phyloP scores from a whole-genome alignment of 1,140 invertebrate species.

The Drosophila obscura region DNA sequence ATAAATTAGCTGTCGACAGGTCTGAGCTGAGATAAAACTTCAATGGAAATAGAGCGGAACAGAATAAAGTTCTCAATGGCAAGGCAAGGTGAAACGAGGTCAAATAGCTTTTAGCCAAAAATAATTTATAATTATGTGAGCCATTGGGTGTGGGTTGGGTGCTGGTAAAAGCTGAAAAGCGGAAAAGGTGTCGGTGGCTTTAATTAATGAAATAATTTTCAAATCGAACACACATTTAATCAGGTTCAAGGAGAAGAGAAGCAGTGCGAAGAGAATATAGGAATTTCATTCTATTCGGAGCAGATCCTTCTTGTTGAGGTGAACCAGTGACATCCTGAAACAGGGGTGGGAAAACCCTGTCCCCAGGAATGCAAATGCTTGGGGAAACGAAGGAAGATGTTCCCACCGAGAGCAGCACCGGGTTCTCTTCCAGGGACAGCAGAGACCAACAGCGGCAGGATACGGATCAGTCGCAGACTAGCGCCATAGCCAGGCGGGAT shows the following conservation, averaged over 20 bases:
- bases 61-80: conserved; percentile 24
- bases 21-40: conserved; percentile 20
- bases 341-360: conserved; percentile 4
- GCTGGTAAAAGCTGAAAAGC: not conserved
- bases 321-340: conserved; percentile 34
- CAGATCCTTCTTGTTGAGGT: conserved; percentile 2
- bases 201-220: conserved; percentile 78
- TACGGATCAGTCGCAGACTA: too few relatives aligned
- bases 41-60: conserved; percentile 3
- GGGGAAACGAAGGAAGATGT: conserved; percentile 5
- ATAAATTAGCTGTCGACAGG: conserved; percentile 31
- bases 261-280: not conserved
- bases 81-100: conserved; percentile 9
- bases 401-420: too few relatives aligned
- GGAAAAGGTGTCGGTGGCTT: conserved; percentile 27
- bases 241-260: not conserved
- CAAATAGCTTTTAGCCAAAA: conserved; percentile 27
- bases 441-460: too few relatives aligned
- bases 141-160: not conserved
- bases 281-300: conserved; percentile 1
- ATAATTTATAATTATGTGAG: conserved; percentile 27
- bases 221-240: conserved; percentile 72
- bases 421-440: too few relatives aligned
- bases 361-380: conserved; percentile 40
- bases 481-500: too few relatives aligned